Evolutionary conservation across 1,140 invertebrate species (phyloP).

Genomic region (Drosophila persimilis): DNA sequence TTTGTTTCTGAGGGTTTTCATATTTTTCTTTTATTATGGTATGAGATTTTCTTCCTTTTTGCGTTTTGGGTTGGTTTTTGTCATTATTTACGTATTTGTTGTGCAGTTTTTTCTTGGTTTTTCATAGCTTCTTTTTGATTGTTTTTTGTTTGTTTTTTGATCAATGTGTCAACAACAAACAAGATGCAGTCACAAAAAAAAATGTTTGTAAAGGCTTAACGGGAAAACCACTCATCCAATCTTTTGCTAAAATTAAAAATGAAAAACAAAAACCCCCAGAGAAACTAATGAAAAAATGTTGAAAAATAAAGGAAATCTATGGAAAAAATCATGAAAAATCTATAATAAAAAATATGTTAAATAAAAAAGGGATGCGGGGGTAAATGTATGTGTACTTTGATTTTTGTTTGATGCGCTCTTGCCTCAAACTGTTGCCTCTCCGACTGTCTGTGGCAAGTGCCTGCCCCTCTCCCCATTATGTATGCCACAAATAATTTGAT

Average conservation of each 20-base stretch:
- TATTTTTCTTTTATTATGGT: no score
- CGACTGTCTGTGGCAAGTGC: conserved; percentile 2
- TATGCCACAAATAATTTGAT: conserved; percentile 61
- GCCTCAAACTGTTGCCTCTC: conserved; percentile 24
- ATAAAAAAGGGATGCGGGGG: no score
- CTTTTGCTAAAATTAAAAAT: conserved; percentile 52
- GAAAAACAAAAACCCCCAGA: conserved; percentile 10
- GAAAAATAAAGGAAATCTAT: conserved; percentile 41
- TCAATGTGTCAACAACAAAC: conserved; percentile 46
- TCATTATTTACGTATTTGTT: conserved; percentile 69
- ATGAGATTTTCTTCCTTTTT: conserved; percentile 12
- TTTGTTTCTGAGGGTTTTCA: no score
- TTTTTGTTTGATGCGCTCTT: conserved; percentile 26
- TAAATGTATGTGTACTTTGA: not conserved
- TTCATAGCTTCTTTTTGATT: conserved; percentile 15
- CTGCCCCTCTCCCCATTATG: conserved; percentile 32
- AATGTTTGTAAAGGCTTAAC: conserved; percentile 29
- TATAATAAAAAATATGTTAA: no score
- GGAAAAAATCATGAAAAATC: no score
- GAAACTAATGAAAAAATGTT: conserved; percentile 7
- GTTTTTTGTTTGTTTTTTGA: conserved; percentile 20
- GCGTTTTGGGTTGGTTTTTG: conserved; percentile 41
- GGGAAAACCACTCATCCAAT: not conserved
- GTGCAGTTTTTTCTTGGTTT: not conserved
- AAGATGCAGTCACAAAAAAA: conserved; percentile 29